phyloP scores from a whole-genome alignment of 2,797 vertebrate species.

The Benthosema pterotum region DNA sequence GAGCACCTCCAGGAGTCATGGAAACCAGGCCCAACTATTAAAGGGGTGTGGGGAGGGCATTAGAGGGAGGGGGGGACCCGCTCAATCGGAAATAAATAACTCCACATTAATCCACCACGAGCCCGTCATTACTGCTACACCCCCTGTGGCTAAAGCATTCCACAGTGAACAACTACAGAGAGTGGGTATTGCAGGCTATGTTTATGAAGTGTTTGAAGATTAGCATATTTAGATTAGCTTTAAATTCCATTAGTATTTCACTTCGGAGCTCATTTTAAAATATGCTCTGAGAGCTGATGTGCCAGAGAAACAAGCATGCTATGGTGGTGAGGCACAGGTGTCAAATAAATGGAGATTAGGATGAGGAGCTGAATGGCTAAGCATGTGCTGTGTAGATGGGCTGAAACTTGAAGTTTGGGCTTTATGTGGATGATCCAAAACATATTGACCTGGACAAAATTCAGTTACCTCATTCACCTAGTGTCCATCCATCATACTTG shows the following conservation, averaged over 20 bases:
- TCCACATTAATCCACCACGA: slow-evolving; percentile 79
- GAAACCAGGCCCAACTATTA: slow-evolving; percentile 46
- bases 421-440: slow-evolving; percentile 42
- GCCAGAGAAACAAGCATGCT: slow-evolving; percentile 17
- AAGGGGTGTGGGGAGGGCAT: slow-evolving; percentile 13
- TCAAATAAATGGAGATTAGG: slow-evolving; percentile 48
- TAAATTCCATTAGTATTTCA: slow-evolving; percentile 79
- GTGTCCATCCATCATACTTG: slow-evolving; percentile 1
- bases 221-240: slow-evolving; percentile 85
- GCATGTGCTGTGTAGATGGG: not conserved
- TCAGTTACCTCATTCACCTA: slow-evolving; percentile 48
- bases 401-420: slow-evolving; percentile 36
- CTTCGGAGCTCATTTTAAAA: slow-evolving; percentile 55
- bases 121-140: slow-evolving; percentile 74
- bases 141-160: slow-evolving; percentile 79
- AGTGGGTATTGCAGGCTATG: slow-evolving; percentile 65
- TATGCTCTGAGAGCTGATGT: slow-evolving; percentile 37
- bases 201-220: slow-evolving; percentile 75
- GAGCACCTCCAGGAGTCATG: slow-evolving; percentile 55
- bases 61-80: slow-evolving; percentile 43
- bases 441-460: slow-evolving; percentile 39
- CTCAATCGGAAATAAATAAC: slow-evolving; percentile 80
- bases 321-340: slow-evolving; percentile 41
- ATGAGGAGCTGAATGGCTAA: slow-evolving; percentile 43
- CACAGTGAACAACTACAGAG: slow-evolving; percentile 64